Evolutionary conservation across 2,888 invertebrate genomes (phyloP).

Genomic region (Scrobipalpa atriplicella): DNA sequence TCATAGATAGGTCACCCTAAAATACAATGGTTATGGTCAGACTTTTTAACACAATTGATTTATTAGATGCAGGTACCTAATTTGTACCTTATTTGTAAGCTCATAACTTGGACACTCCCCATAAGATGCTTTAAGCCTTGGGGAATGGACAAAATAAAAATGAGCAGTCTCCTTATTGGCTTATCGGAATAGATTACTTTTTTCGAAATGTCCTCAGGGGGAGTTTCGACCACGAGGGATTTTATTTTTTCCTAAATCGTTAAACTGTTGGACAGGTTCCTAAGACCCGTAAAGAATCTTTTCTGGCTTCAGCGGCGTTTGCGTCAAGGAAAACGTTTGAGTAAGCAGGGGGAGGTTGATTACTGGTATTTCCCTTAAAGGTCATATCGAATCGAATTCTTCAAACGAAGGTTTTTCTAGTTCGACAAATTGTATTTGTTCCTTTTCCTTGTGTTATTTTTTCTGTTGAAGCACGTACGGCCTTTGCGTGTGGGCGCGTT

Average conservation of each 20-base stretch:
- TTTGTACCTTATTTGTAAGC: neutral
- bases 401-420: conserved; percentile 25
- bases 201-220: conserved; percentile 72
- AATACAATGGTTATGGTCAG: too few relatives aligned
- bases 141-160: conserved; percentile 80
- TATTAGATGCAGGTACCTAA: too few relatives aligned
- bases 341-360: conserved; percentile 33
- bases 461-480: conserved; percentile 58
- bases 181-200: conserved; percentile 80
- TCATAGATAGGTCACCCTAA: too few relatives aligned
- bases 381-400: conserved; percentile 17
- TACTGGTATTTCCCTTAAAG: conserved; percentile 23
- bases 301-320: conserved; percentile 43
- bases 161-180: conserved; percentile 78
- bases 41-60: too few relatives aligned
- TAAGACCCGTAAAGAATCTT: conserved; percentile 37
- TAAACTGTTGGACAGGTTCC: conserved; percentile 51
- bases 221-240: conserved; percentile 50
- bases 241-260: conserved; percentile 59
- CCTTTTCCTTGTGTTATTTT: conserved; percentile 48
- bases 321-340: conserved; percentile 35
- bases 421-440: conserved; percentile 35
- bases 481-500: conserved; percentile 71
- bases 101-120: conserved; percentile 43
- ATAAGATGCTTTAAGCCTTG: conserved; percentile 71